Evolutionary conservation across 2,888 invertebrate genomes (phyloP).

Genomic region (Cephus spinipes): DNA sequence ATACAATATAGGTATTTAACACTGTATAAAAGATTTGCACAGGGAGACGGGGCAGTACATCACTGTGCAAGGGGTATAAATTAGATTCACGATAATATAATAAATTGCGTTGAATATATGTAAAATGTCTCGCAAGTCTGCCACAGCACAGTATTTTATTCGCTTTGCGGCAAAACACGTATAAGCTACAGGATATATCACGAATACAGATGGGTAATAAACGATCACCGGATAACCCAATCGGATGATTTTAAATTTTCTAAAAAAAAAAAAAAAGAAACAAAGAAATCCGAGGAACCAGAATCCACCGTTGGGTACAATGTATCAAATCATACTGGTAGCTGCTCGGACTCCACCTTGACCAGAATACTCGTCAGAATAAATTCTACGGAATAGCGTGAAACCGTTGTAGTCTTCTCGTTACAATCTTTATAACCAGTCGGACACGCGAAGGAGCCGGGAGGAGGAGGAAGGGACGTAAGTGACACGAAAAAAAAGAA

Average conservation of each 20-base stretch:
- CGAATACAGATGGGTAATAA: slow-evolving; percentile 41
- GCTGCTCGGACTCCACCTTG: not conserved
- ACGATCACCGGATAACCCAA: slow-evolving; percentile 35
- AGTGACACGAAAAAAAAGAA: not conserved
- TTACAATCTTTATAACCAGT: slow-evolving; percentile 22
- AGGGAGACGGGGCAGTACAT: slow-evolving; percentile 11
- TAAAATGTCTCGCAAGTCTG: slow-evolving; percentile 45
- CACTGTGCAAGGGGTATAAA: slow-evolving; percentile 39
- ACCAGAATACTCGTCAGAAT: not conserved
- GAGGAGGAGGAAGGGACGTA: slow-evolving; percentile 5
- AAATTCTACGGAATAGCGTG: slow-evolving; percentile 9
- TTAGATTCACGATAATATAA: slow-evolving; percentile 51
- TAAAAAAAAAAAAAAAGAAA: slow-evolving; percentile 23
- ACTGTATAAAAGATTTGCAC: not conserved
- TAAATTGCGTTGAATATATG: slow-evolving; percentile 50
- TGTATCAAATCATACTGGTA: not conserved
- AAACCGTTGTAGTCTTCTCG: slow-evolving; percentile 16
- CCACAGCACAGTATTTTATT: slow-evolving; percentile 37
- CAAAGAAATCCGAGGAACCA: not conserved
- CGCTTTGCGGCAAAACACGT: slow-evolving; percentile 8
- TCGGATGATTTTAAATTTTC: slow-evolving; percentile 51
- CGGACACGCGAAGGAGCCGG: slow-evolving; percentile 7
- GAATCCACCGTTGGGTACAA: not conserved
- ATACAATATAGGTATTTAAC: not conserved
- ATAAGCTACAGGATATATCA: slow-evolving; percentile 17